Percentiles rank a stretch among this genome's conserved stretches.
Conservation (phyloP, 2,888 invertebrate genomes). For the Platycheirus rosarum region DNA sequence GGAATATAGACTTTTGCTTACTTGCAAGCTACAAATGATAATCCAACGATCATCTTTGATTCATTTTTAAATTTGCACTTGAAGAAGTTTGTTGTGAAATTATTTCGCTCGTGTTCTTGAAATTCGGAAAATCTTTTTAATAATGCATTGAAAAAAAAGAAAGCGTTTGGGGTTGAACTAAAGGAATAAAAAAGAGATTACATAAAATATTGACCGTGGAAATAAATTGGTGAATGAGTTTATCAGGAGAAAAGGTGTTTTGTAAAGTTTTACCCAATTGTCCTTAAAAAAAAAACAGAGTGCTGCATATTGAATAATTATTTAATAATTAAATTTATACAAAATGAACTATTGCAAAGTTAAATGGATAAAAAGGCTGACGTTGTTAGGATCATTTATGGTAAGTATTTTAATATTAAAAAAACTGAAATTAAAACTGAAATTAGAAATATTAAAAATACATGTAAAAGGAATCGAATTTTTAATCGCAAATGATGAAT, state of each 20-base stretch:
- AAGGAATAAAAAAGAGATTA: too few relatives aligned
- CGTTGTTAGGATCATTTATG: conserved; percentile 43
- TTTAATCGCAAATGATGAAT: too few relatives aligned
- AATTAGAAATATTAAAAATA: too few relatives aligned
- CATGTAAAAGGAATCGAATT: too few relatives aligned
- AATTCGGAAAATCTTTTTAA: conserved; percentile 9
- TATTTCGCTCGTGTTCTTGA: conserved; percentile 4
- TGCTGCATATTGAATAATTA: background rate
- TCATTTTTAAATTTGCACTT: conserved; percentile 69
- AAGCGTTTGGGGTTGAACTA: background rate
- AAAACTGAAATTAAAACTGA: background rate
- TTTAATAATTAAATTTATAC: background rate
- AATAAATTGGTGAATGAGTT: background rate
- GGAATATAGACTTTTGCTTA: conserved; percentile 32
- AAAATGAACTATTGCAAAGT: conserved; percentile 46
- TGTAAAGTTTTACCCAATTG: conserved; percentile 13
- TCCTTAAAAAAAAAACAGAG: background rate
- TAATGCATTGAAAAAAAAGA: background rate
- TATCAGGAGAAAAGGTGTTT: background rate
- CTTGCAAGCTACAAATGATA: conserved; percentile 56
- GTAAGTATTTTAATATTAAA: conserved; percentile 37
- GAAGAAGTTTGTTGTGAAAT: conserved; percentile 65
- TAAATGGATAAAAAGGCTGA: conserved; percentile 54
- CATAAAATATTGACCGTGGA: background rate
- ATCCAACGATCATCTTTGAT: conserved; percentile 43